phyloP scores from a whole-genome alignment of 2,888 invertebrate genomes.

The Drosophila maculinotata region DNA sequence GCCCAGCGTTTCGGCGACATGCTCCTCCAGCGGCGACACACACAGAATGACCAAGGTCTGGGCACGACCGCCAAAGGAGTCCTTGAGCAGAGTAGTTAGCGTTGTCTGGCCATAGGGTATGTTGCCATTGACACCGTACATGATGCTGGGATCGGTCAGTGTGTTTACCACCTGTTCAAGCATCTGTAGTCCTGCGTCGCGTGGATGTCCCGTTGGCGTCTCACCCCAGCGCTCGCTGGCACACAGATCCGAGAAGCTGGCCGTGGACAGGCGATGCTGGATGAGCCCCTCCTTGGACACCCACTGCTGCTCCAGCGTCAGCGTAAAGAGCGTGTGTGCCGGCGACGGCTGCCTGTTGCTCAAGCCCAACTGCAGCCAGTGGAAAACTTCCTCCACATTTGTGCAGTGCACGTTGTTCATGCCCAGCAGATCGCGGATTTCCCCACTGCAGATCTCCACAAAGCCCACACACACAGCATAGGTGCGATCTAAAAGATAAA shows the following conservation, averaged over 20 bases:
- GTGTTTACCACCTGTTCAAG: constrained; percentile 88
- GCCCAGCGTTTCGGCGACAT: constrained; percentile 89
- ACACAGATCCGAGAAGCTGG: constrained; percentile 90
- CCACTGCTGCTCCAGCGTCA: constrained; percentile 91
- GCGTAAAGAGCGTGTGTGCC: constrained; percentile 89
- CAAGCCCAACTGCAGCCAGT: constrained; percentile 89
- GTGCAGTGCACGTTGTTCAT: constrained; percentile 87
- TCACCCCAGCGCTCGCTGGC: constrained; percentile 86
- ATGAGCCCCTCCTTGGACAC: constrained; percentile 88
- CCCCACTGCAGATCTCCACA: constrained; percentile 90
- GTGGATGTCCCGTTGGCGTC: constrained; percentile 85
- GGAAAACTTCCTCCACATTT: constrained; percentile 89
- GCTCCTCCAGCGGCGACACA: constrained; percentile 89
- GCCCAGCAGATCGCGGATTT: constrained; percentile 87
- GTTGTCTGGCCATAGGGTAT: constrained; percentile 88
- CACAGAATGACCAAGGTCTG: constrained; percentile 91
- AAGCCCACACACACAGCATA: constrained; percentile 90
- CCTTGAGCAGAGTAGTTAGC: constrained; percentile 89
- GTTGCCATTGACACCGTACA: constrained; percentile 83
- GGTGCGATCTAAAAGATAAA: constrained; percentile 86
- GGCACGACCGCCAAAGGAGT: constrained; percentile 91
- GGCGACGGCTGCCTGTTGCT: constrained; percentile 80
- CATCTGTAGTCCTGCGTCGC: constrained; percentile 88
- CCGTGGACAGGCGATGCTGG: constrained; percentile 90
- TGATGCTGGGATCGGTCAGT: constrained; percentile 85